Evolutionary conservation across 37 sponge, comb jelly and placozoan species (phyloP), one percentile per base, ranked within the genome.

Genomic region (Crambe crambe): DNA sequence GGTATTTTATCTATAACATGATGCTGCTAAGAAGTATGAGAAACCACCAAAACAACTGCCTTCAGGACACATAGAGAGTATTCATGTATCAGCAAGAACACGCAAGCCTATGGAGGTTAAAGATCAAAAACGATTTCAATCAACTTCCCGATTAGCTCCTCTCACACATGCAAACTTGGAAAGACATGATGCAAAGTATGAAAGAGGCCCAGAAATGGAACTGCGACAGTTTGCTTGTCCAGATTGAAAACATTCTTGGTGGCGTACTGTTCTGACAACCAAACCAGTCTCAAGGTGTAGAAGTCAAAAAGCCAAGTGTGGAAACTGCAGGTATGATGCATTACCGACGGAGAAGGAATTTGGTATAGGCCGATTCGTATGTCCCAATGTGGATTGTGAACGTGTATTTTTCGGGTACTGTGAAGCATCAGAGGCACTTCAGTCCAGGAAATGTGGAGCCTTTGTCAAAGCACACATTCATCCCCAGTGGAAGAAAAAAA

Each of bases 221-320:
- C 70, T 70, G 3, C 70, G 70, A 1, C 70, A 70, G 37, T 70
- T 70, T 70, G 70, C 42, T 23, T 70, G 70, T 36, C 2, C 21
- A 23, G 26, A 42, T 20, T 70, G 70, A 6, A 21, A 40, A 3
- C 36, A 36, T 20, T 9, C 41, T 4, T 70, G 70, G 70, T 70
- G 70, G 70, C 41, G 70, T 4, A 39, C n/a, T 35, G 70, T 70
- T 36, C 35, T 70, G 2, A 70, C 37, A 41, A 26, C 43, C 70
- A 70, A 70, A 26, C 42, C 70, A 25, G 70, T 70, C 15, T 70
- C 70, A 38, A 18, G 70, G 22, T 70, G 70, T 36, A 65, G 35
- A 5, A 34, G 66, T 30, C 2, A 2, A 8, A 47, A n/a, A n/a
- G n/a, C n/a, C n/a, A 66, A 41, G 70, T 70, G 70, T 70, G 42